These are phyloP conservation scores for Parazoanthus darwini DNA, from an alignment of 92 coral and sea anemone species.

Conservation along the genomic window DNA sequence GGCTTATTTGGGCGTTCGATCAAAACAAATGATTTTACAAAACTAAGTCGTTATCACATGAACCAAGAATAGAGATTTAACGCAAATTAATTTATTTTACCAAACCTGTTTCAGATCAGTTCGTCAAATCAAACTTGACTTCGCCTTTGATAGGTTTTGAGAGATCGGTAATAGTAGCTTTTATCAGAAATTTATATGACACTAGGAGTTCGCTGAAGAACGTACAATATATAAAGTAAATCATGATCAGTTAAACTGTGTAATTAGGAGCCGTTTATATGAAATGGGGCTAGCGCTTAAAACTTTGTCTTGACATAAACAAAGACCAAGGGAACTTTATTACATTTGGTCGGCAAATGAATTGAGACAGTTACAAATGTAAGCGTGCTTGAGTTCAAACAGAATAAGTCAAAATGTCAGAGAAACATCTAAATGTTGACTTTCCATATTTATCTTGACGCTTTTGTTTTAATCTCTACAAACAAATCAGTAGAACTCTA, in stretches of 20 bases:
- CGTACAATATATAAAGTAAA: neutral
- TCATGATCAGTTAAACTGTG: neutral
- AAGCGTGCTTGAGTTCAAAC: neutral
- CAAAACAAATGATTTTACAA: slow-evolving; percentile 11
- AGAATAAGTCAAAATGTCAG: slow-evolving; percentile 9
- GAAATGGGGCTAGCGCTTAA: neutral
- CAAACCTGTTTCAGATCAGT: neutral
- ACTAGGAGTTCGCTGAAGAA: neutral
- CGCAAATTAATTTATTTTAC: slow-evolving; percentile 6
- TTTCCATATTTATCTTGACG: neutral
- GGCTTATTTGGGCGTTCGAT: slow-evolving; percentile 16
- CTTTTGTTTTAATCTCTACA: slow-evolving; percentile 13
- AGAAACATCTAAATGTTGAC: slow-evolving; percentile 15
- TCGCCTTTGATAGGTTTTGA: neutral
- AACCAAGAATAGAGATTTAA: slow-evolving; percentile 14
- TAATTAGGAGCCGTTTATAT: slow-evolving; percentile 27
- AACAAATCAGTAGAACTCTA: slow-evolving; percentile 13
- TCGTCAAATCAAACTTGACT: neutral
- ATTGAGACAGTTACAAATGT: neutral
- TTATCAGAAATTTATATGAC: neutral
- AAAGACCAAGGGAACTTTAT: neutral
- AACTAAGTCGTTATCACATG: slow-evolving; percentile 30
- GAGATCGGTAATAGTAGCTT: neutral
- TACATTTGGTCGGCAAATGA: neutral
- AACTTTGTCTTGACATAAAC: neutral